A percentile compares a stretch with the other conserved stretches of the same genome.
Conservation (phyloP, 2,113 vertebrate genomes). For the Leptodactylus fuscus region DNA sequence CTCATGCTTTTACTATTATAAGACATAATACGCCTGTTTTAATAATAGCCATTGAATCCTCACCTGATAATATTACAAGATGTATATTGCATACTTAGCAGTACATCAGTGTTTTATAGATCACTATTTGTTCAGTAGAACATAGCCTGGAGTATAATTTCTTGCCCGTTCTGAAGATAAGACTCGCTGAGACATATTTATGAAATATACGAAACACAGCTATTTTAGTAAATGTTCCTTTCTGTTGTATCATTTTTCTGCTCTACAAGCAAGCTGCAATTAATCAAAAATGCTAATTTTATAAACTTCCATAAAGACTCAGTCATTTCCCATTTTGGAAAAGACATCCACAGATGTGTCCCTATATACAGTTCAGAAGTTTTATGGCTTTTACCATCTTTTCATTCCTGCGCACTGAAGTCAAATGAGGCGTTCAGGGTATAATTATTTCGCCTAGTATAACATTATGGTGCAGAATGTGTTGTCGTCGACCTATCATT, state of each 20-base stretch:
- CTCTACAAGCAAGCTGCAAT: background rate
- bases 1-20: background rate
- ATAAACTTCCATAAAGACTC: constrained; percentile 27
- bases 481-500: constrained; percentile 49
- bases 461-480: constrained; percentile 44
- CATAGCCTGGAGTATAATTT: background rate
- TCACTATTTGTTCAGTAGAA: too few species aligned
- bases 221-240: background rate
- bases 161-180: background rate
- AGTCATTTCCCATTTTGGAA: constrained; percentile 24
- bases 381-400: constrained; percentile 50
- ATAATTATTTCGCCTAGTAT: constrained; percentile 46
- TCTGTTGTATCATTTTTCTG: background rate
- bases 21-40: background rate
- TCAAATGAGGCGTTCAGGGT: constrained; percentile 56
- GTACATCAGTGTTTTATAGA: too few species aligned
- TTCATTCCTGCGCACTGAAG: constrained; percentile 44
- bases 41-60: background rate
- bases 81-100: too few species aligned
- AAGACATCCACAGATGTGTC: constrained; percentile 44
- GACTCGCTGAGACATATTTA: background rate
- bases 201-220: background rate
- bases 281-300: constrained; percentile 41
- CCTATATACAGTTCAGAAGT: constrained; percentile 27
- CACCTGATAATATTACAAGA: too few species aligned